Evolutionary conservation across 2,888 invertebrate genomes (phyloP), one percentile per base, ranked within the genome.

Genomic region (Rhaphigaster nebulosa): DNA sequence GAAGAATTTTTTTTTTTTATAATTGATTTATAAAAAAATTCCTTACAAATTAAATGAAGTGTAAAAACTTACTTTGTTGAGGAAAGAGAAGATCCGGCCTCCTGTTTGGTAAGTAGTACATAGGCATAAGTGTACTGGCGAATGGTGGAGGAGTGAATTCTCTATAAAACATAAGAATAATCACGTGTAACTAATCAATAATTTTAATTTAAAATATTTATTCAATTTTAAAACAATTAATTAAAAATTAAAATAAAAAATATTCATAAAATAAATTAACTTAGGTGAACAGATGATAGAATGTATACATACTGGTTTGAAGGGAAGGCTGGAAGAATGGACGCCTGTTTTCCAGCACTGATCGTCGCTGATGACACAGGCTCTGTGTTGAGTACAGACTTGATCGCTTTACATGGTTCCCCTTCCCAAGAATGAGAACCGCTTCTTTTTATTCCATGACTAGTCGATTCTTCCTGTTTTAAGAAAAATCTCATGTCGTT

Each of bases 391-490:
- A 95, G 95, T 88, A 95, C 94, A 91, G 95, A 94, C 92, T 95
- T 96, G 13, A 94, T 94, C 38, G 95, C 93, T 93, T 95, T 95
- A 92, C 95, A 94, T 90, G 94, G 94, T 89, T 96, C 95, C 1
- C 94, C 95, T 93, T 96, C 96, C 94, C 95, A 95, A 3, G 95
- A 96, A 90, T 95, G 94, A 26, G 95, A 95, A 2, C 95, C 95
- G 89, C 95, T 95, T 26, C 96, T 94, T 93, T 96, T 96, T 0
- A 95, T 92, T 0, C 96, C 96, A 92, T 95, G 95, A 15, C n/a
- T 65, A 34, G 93, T 93, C 54, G 94, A 94, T 41, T 93, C 93
- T 87, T 93, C 93, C 91, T 92, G 91, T 91, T 92, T 91, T 38
- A 92, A 91, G 60, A 90, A 90, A n/a, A n/a, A n/a, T n/a, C 8